Percentiles rank a stretch among this genome's conserved stretches.
Evolutionary conservation across 2,888 invertebrate species (phyloP).

Genomic region (Sminthurides aquaticus): DNA sequence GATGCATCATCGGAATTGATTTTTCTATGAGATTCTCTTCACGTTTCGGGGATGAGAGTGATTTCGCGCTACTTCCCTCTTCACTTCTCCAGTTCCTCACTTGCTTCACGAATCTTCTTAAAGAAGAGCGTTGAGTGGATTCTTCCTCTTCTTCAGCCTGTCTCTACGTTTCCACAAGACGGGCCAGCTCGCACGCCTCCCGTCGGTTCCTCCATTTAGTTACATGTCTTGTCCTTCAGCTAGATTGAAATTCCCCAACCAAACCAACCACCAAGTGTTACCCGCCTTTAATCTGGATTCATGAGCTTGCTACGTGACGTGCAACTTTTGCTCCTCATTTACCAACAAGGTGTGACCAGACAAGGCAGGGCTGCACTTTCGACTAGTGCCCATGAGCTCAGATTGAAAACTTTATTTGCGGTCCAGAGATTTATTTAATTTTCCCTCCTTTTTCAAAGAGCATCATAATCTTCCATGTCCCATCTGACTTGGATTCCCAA

Average conservation of each 20-base stretch:
- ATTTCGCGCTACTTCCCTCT: slow-evolving; percentile 14
- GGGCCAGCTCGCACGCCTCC: not conserved
- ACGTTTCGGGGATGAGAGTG: slow-evolving; percentile 25
- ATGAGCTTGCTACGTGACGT: not conserved
- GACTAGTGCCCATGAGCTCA: too few species aligned
- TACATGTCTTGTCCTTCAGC: not conserved
- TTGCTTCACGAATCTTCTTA: too few species aligned
- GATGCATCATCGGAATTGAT: slow-evolving; percentile 22
- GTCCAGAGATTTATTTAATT: not conserved
- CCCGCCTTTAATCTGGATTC: not conserved
- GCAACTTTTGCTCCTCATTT: not conserved
- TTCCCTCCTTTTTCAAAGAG: not conserved
- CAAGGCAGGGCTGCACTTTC: too few species aligned
- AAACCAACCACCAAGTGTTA: not conserved
- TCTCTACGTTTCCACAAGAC: not conserved
- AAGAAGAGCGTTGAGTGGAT: too few species aligned
- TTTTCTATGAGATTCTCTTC: slow-evolving; percentile 29
- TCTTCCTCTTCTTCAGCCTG: not conserved
- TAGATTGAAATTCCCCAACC: not conserved
- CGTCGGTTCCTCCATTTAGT: not conserved
- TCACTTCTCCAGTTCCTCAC: too few species aligned
- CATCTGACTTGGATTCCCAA: not conserved
- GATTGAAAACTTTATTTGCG: not conserved
- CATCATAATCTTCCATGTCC: not conserved
- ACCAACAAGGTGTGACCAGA: not conserved